These are phyloP conservation scores for Anoplophora glabripennis DNA, from an alignment of 1,140 invertebrate genomes.

Conservation along the genomic window DNA sequence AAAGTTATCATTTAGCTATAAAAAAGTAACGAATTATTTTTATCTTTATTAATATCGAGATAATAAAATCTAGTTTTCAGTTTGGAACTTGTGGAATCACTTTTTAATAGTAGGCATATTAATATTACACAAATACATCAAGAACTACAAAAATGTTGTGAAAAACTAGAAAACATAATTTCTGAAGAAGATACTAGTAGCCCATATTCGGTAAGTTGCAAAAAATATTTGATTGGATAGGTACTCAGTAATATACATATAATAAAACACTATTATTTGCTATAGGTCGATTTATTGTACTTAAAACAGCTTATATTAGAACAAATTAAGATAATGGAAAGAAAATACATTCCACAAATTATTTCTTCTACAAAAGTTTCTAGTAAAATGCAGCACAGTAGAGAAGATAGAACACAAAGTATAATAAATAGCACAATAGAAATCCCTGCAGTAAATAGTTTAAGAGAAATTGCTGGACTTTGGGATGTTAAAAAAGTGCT, in stretches of 20 bases:
- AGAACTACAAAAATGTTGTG: slow-evolving; percentile 17
- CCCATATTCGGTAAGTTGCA: slow-evolving; percentile 8
- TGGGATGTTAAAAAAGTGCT: slow-evolving; percentile 19
- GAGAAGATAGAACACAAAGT: background rate
- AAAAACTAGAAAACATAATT: slow-evolving; percentile 15
- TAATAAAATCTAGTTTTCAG: slow-evolving; percentile 4
- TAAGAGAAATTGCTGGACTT: slow-evolving; percentile 38
- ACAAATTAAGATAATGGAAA: too few species aligned
- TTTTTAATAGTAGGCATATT: background rate
- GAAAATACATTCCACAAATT: too few species aligned
- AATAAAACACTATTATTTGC: too few species aligned
- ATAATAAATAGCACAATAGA: slow-evolving; percentile 18
- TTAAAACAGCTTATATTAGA: too few species aligned
- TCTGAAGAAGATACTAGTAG: slow-evolving; percentile 10
- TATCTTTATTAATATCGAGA: too few species aligned
- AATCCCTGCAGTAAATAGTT: slow-evolving; percentile 33
- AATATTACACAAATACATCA: slow-evolving; percentile 12
- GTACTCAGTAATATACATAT: too few species aligned
- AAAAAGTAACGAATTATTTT: too few species aligned
- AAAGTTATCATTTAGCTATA: too few species aligned
- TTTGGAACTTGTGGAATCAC: slow-evolving; percentile 10
- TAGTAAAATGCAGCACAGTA: too few species aligned
- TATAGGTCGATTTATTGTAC: too few species aligned
- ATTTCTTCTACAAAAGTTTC: too few species aligned
- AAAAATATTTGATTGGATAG: too few species aligned